Base-by-base conservation (phyloP, 2,888 invertebrate species). In the Brachypterus glaber region DNA sequence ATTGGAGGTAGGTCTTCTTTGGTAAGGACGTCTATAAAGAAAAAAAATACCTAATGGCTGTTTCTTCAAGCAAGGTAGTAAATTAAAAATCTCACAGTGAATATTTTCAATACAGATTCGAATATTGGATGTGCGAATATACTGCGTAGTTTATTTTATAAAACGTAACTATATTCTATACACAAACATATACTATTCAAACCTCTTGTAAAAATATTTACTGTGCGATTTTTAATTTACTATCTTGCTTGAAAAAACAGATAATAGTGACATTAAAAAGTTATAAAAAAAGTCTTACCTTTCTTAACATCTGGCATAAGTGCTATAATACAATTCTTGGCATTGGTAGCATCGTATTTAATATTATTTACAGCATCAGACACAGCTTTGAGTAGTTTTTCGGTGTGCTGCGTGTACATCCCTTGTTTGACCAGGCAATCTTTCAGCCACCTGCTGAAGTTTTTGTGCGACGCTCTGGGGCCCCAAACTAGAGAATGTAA, bases 341-440 rank as follows among this genome's bases (percentile, higher is more conserved):
- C 75, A n/a, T 76, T 64, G 25, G 70, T 68, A 3, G 77, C 68
- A 46, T 76, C 74, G 48, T 74, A 79, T 47, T 73, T 71, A 11
- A 77, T 59, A 44, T 70, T 73, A 54, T 74, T 82, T 5, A 84
- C 81, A 0, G 76, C 74, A 36, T 80, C 76, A 30, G 80, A 79
- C 1, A 86, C 82, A 1, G 77, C 77, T 48, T 82, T 77, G 15
- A 86, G 57, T 27, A 85, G 64, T 52, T 79, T 77, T 54, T 84
- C 84, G 1, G 81, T 78, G 46, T 75, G 74, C 49, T 87, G 86
- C 0, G 87, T 86, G 51, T 86, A 88, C 79, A 89, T 81, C 43
- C 89, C 89, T 69, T 91, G 90, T 55, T 88, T 89, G 4, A 89
- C 86, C 2, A 93, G 72, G 37, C 86, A 88, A 59, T 93, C 92